Conservation (phyloP, 53 echinoderm and acorn worm genomes). For the Holothuria leucospilota region DNA sequence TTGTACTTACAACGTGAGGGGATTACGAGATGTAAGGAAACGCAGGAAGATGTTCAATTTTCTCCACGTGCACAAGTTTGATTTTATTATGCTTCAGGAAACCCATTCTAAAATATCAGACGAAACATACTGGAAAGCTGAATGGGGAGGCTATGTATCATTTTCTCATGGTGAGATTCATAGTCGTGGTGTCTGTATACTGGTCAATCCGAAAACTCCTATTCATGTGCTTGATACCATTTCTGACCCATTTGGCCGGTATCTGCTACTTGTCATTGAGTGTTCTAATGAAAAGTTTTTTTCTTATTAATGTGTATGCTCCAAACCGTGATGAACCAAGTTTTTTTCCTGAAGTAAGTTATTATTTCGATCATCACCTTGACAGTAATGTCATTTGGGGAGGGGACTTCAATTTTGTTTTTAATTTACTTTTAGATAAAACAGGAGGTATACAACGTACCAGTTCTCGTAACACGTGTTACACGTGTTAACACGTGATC, state of each 20-base stretch:
- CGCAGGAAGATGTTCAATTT: constrained; percentile 38
- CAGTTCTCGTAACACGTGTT: too few relatives aligned
- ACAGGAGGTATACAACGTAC: too few relatives aligned
- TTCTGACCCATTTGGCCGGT: too few relatives aligned
- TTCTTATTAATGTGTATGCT: constrained; percentile 52
- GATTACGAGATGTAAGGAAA: constrained; percentile 22
- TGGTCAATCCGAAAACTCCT: constrained; percentile 22
- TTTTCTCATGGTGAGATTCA: constrained; percentile 37
- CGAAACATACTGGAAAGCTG: constrained; percentile 31
- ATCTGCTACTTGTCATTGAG: too few relatives aligned
- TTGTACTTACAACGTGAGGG: constrained; percentile 27
- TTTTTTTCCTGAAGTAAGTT: too few relatives aligned
- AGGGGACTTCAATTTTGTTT: too few relatives aligned
- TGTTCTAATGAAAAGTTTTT: constrained; percentile 15
- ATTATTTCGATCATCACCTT: constrained; percentile 29
- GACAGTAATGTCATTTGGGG: constrained; percentile 3
- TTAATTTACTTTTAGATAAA: too few relatives aligned
- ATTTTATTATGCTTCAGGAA: constrained; percentile 51
- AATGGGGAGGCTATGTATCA: constrained; percentile 44
- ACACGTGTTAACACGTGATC: too few relatives aligned
- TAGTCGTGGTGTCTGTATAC: constrained; percentile 39
- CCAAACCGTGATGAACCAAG: constrained; percentile 54
- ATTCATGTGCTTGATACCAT: not conserved
- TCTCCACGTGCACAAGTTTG: constrained; percentile 25
- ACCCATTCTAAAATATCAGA: constrained; percentile 24